phyloP scores from a whole-genome alignment of 2,113 vertebrate genomes.

The Sceloporus undulatus region DNA sequence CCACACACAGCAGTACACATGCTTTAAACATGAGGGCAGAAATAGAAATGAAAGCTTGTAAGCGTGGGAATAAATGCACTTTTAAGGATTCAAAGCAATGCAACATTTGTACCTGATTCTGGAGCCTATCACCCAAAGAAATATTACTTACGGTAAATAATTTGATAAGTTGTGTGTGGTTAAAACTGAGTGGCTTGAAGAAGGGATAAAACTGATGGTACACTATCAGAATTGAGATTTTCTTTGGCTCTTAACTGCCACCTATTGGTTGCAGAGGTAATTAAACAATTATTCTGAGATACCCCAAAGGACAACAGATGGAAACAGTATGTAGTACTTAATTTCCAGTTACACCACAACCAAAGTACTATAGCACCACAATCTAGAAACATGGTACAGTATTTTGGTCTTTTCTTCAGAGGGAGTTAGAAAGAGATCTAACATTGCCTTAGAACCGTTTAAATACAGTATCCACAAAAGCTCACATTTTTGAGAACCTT shows the following conservation, averaged over 20 bases:
- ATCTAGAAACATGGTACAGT: no score
- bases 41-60: neutral
- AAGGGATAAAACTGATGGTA: neutral
- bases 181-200: neutral
- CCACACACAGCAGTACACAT: neutral
- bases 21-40: no score
- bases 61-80: neutral
- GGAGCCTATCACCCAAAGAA: no score
- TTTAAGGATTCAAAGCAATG: neutral
- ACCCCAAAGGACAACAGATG: neutral
- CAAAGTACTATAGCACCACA: no score
- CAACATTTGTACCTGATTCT: neutral
- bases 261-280: slow-evolving; percentile 1
- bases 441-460: no score
- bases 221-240: neutral
- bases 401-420: no score
- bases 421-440: no score
- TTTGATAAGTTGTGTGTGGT: neutral
- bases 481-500: neutral
- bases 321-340: neutral
- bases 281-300: neutral
- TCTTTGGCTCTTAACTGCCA: slow-evolving; percentile 31
- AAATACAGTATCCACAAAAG: neutral
- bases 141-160: neutral
- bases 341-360: neutral